Evolutionary conservation across 2,113 vertebrate species (phyloP).

Genomic region (Sylvilagus bachmani): DNA sequence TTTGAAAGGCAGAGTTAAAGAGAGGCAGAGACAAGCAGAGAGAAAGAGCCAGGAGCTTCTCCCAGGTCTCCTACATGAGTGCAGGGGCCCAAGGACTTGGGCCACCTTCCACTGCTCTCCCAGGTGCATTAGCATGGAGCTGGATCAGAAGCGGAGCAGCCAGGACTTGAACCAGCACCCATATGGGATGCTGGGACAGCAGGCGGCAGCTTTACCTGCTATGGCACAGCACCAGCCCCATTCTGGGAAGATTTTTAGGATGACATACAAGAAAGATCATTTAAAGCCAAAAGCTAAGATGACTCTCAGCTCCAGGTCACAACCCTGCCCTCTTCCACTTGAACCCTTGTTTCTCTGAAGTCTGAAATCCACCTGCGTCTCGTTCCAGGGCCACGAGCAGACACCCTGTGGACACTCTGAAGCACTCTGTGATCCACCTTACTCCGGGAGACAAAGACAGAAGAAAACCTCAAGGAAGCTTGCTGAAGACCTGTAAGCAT

Average conservation of each 20-base stretch:
- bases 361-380: background rate
- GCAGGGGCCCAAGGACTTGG: no score
- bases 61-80: no score
- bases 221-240: no score
- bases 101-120: no score
- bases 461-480: constrained; percentile 24
- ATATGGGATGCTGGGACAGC: no score
- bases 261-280: constrained; percentile 18
- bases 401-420: background rate
- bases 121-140: no score
- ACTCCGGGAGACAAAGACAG: background rate
- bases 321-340: background rate
- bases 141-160: no score
- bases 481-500: background rate
- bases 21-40: no score
- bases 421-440: background rate
- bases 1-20: no score
- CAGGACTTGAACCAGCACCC: no score
- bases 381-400: background rate
- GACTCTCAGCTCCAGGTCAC: constrained; percentile 27
- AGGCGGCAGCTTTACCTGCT: no score
- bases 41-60: no score
- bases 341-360: background rate
- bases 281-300: constrained; percentile 21
- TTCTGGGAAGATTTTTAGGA: constrained; percentile 33